Conservation (phyloP, 2,797 vertebrate species). For the Myotis vivesi region DNA sequence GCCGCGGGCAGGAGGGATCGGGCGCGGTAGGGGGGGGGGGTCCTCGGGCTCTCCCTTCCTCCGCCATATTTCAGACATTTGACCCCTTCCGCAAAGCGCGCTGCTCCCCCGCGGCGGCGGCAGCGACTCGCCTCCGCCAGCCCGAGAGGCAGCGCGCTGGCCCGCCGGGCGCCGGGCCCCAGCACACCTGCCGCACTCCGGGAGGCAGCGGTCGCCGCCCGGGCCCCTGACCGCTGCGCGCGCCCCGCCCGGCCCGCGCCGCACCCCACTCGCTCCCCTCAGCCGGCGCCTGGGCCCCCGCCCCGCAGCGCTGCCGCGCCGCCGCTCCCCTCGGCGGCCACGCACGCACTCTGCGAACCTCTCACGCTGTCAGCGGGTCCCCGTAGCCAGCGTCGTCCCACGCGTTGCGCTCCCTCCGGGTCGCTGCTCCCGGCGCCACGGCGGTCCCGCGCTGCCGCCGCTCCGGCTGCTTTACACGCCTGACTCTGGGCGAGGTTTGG, state of each 20-base stretch:
- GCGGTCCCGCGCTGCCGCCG: conserved; percentile 74
- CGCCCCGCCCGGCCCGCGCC: conserved; percentile 43
- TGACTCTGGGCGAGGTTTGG: conserved; percentile 86
- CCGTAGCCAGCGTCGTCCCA: conserved; percentile 53
- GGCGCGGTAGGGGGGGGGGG: conserved; percentile 37
- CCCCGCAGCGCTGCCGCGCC: conserved; percentile 41
- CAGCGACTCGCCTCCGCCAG: not conserved
- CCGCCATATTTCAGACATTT: conserved; percentile 83
- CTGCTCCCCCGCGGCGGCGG: conserved; percentile 47
- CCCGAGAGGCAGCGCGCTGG: not conserved
- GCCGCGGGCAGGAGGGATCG: not conserved
- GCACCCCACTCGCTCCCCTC: conserved; percentile 64
- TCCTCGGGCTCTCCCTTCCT: conserved; percentile 79
- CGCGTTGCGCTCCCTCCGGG: conserved; percentile 38
- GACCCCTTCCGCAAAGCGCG: conserved; percentile 78
- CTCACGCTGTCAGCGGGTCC: conserved; percentile 67
- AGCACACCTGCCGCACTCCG: conserved; percentile 72
- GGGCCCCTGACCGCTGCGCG: not conserved
- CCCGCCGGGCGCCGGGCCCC: not conserved
- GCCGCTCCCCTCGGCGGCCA: conserved; percentile 38
- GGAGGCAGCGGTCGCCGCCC: not conserved
- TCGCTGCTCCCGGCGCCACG: conserved; percentile 65
- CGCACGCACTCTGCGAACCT: conserved; percentile 63
- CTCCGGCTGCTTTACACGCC: conserved; percentile 81
- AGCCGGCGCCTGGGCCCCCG: conserved; percentile 70